These are phyloP conservation scores for Drosophila parthenogenetica DNA, from an alignment of 2,888 invertebrate species.

Conservation along the genomic window DNA sequence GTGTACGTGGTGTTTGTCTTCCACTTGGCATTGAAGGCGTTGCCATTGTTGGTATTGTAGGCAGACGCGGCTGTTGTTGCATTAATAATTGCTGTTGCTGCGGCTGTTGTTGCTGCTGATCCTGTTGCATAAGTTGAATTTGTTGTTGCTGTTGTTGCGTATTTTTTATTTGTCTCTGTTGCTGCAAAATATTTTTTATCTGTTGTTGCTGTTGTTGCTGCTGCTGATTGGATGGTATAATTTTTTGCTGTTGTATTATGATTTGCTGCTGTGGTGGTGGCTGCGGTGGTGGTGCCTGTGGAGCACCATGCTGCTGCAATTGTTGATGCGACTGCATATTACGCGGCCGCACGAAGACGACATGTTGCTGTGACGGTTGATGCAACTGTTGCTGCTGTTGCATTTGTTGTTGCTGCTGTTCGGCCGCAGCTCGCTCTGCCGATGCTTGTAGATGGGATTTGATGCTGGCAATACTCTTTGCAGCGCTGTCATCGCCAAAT, in stretches of 20 bases:
- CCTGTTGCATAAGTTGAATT: conserved; percentile 47
- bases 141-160: conserved; percentile 57
- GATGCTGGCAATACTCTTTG: conserved; percentile 79
- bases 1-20: conserved; percentile 79
- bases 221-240: conserved; percentile 75
- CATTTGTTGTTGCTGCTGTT: conserved; percentile 85
- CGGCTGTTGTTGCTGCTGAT: conserved; percentile 40
- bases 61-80: conserved; percentile 75
- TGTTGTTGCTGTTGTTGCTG: conserved; percentile 73
- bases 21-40: conserved; percentile 79
- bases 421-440: conserved; percentile 63
- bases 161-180: conserved; percentile 66
- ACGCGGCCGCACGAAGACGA: conserved; percentile 81
- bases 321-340: conserved; percentile 67
- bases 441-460: conserved; percentile 82
- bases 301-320: conserved; percentile 64
- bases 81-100: conserved; percentile 54
- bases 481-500: conserved; percentile 79
- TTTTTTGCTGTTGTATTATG: conserved; percentile 83
- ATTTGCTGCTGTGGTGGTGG: conserved; percentile 66
- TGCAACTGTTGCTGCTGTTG: conserved; percentile 84
- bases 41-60: conserved; percentile 61
- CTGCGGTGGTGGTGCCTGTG: conserved; percentile 70
- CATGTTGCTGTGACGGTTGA: conserved; percentile 73
- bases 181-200: conserved; percentile 71